phyloP scores from a whole-genome alignment of 1,140 invertebrate genomes.

The Eupristina koningsbergeri region DNA sequence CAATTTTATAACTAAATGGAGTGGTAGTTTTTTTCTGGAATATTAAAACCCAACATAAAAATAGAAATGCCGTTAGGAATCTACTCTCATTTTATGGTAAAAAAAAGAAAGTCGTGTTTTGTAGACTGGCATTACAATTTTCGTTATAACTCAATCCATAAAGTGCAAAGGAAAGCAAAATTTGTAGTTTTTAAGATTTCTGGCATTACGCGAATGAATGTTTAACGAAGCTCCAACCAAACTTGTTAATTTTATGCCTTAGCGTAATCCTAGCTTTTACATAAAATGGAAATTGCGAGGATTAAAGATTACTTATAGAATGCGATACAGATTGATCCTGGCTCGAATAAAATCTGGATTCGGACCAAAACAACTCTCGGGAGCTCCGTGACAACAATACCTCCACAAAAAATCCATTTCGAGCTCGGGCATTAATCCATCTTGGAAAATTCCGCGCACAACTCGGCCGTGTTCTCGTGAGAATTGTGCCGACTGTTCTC shows the following conservation, averaged over 20 bases:
- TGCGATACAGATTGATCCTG: too few relatives aligned
- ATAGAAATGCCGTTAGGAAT: neutral
- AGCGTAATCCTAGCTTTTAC: neutral
- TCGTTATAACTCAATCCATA: neutral
- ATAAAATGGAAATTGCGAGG: neutral
- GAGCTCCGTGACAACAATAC: neutral
- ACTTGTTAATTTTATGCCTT: neutral
- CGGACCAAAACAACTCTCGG: neutral
- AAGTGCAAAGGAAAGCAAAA: neutral
- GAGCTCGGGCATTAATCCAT: neutral
- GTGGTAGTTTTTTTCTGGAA: neutral
- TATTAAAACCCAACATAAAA: neutral
- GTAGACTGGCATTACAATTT: neutral
- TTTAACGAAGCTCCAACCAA: neutral
- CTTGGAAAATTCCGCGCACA: neutral
- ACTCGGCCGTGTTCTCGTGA: neutral
- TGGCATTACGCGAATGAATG: too few relatives aligned
- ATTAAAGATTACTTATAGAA: neutral
- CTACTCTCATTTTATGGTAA: neutral
- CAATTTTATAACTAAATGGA: neutral
- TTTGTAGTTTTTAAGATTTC: neutral
- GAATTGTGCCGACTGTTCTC: too few relatives aligned
- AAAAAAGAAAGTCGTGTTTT: conserved; percentile 1
- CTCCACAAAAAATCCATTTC: neutral
- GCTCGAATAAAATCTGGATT: neutral